Conservation (phyloP, 1,140 invertebrate genomes). For the Elymnias hypermnestra region DNA sequence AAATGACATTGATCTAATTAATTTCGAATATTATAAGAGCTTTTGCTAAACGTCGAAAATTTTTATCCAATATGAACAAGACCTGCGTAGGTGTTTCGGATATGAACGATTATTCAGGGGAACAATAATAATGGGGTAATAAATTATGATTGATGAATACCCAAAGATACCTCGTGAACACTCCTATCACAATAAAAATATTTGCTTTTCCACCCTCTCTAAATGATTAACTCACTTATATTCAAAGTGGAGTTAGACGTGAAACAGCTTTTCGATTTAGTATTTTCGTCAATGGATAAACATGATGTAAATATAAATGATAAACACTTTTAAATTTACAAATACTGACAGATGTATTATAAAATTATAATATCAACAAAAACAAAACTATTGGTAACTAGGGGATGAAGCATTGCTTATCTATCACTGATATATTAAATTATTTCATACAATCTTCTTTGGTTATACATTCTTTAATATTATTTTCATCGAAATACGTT, state of each 20-base stretch:
- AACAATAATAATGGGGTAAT: conserved; percentile 62
- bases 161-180: conserved; percentile 32
- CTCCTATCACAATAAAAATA: conserved; percentile 38
- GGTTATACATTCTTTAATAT: too few species aligned
- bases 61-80: conserved; percentile 20
- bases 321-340: too few species aligned
- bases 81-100: conserved; percentile 53
- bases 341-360: too few species aligned
- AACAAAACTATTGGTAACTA: too few species aligned
- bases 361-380: too few species aligned
- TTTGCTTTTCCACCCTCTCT: conserved; percentile 15
- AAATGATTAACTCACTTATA: conserved; percentile 15
- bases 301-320: neutral
- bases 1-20: too few species aligned
- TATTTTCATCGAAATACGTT: too few species aligned
- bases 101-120: conserved; percentile 65
- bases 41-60: too few species aligned
- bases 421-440: too few species aligned
- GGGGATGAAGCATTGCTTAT: too few species aligned
- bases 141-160: conserved; percentile 72
- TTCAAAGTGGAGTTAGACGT: conserved; percentile 3
- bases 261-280: conserved; percentile 1
- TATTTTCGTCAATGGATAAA: neutral
- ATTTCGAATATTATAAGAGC: too few species aligned
- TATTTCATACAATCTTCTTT: too few species aligned